phyloP scores from a whole-genome alignment of 2,797 vertebrate genomes.

The Staurois parvus region DNA sequence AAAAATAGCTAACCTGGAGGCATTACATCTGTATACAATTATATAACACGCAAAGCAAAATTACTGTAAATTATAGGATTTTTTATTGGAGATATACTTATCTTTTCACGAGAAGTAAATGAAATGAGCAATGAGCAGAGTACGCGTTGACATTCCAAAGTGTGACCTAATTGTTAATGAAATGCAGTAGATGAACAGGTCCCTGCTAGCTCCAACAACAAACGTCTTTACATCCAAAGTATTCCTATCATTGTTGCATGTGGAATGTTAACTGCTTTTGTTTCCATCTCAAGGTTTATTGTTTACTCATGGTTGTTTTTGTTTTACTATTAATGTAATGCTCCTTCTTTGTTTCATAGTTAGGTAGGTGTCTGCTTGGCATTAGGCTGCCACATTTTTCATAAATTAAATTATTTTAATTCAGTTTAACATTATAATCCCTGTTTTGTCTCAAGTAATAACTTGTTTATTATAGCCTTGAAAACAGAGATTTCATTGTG shows the following conservation, averaged over 20 bases:
- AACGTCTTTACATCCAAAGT: background rate
- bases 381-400: background rate
- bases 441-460: constrained; percentile 23
- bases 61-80: too few species aligned
- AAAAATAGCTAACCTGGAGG: too few species aligned
- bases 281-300: constrained; percentile 11
- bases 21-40: too few species aligned
- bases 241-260: background rate
- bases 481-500: constrained; percentile 17
- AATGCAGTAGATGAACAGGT: background rate
- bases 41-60: too few species aligned
- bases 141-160: background rate
- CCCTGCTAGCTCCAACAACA: constrained; percentile 4
- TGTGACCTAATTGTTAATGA: background rate
- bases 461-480: constrained; percentile 28
- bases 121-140: too few species aligned
- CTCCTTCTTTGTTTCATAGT: constrained; percentile 17
- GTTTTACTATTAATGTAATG: constrained; percentile 13
- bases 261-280: background rate
- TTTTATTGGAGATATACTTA: too few species aligned
- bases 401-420: constrained; percentile 30
- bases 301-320: background rate
- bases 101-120: too few species aligned
- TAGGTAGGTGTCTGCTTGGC: constrained; percentile 18
- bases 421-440: constrained; percentile 8